phyloP scores from a whole-genome alignment of 2,113 vertebrate genomes.

The Nipponia nippon region DNA sequence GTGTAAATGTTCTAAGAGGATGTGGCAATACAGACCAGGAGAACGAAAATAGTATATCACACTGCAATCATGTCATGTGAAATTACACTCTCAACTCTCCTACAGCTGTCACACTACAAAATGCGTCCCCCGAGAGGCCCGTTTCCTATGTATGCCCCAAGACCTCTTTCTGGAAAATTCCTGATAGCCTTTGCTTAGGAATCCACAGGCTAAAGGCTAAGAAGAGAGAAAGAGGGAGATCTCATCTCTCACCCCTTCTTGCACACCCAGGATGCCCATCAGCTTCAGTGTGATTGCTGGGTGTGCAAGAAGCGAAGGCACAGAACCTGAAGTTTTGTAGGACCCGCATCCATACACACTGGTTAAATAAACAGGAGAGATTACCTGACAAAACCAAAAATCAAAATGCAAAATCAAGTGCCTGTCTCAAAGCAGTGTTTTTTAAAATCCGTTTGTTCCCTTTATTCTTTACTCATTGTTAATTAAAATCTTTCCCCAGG shows the following conservation, averaged over 20 bases:
- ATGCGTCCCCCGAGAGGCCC: neutral
- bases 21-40: neutral
- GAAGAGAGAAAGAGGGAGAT: neutral
- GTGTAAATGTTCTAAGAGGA: neutral
- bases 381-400: neutral
- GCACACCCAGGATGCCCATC: neutral
- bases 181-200: neutral
- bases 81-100: constrained; percentile 2
- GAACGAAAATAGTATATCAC: constrained; percentile 49
- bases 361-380: neutral
- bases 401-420: neutral
- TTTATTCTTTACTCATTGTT: constrained; percentile 53
- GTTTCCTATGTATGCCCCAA: neutral
- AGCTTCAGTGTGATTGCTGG: neutral
- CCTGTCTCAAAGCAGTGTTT: constrained; percentile 25
- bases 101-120: constrained; percentile 27
- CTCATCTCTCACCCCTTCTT: neutral
- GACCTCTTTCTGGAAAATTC: neutral
- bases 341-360: neutral
- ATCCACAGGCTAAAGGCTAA: neutral
- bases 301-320: neutral
- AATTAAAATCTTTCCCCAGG: constrained; percentile 75
- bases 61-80: neutral
- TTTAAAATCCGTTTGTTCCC: neutral
- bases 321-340: neutral